These are phyloP conservation scores for Apotomis betuletana DNA, from an alignment of 2,888 invertebrate genomes.

Conservation along the genomic window DNA sequence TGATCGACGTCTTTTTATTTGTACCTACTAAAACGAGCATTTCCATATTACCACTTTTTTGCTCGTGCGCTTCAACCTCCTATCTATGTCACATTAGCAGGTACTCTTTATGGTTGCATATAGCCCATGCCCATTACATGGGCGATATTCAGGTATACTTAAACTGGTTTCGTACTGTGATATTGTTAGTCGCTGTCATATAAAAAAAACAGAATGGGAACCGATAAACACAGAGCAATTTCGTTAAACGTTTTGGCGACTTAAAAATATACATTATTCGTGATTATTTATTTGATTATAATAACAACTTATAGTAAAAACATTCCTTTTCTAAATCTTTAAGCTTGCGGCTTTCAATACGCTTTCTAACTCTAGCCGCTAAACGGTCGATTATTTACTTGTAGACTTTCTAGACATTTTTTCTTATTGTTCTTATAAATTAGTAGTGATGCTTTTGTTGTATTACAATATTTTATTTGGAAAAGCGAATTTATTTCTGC, in stretches of 20 bases:
- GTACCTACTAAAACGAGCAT: conserved; percentile 28
- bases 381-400: conserved; percentile 54
- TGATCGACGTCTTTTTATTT: conserved; percentile 30
- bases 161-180: conserved; percentile 40
- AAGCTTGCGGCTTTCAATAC: conserved; percentile 48
- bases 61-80: conserved; percentile 37
- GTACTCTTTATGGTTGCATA: conserved; percentile 22
- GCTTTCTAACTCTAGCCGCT: conserved; percentile 53
- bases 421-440: conserved; percentile 29
- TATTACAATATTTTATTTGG: no score
- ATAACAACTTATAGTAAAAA: conserved; percentile 33
- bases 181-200: conserved; percentile 18
- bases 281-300: no score
- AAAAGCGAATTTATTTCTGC: not conserved
- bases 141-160: conserved; percentile 21
- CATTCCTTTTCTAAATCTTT: conserved; percentile 46
- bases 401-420: conserved; percentile 58
- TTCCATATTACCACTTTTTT: conserved; percentile 32
- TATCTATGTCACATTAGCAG: conserved; percentile 40
- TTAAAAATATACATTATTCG: no score
- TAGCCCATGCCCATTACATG: conserved; percentile 8
- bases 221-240: conserved; percentile 39
- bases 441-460: no score
- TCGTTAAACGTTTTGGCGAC: no score
- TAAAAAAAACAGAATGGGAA: conserved; percentile 31